Evolutionary conservation across 2,797 vertebrate genomes (phyloP).

Genomic region (Garrulus glandarius): DNA sequence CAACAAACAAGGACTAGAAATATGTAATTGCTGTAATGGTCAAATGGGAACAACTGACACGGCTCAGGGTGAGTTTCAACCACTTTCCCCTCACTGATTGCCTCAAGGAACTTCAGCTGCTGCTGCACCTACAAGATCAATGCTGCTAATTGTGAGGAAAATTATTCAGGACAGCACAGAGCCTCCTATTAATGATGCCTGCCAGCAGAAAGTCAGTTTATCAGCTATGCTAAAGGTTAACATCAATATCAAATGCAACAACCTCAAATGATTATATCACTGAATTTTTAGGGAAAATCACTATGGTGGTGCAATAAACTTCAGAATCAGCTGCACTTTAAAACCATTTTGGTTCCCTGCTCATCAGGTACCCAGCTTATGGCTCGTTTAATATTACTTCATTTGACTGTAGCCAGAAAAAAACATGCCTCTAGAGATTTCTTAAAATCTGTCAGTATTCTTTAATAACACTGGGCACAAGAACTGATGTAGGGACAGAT

Average conservation of each 20-base stretch:
- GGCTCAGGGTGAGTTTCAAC: not conserved
- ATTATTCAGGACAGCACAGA: slow-evolving; percentile 43
- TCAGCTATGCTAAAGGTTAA: slow-evolving; percentile 35
- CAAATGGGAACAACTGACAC: not conserved
- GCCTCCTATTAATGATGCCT: slow-evolving; percentile 19
- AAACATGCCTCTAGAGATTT: rapidly evolving
- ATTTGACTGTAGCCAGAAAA: not conserved
- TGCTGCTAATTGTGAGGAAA: slow-evolving; percentile 55
- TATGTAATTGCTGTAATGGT: not conserved
- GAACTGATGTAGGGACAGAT: not conserved
- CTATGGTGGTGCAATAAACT: not conserved
- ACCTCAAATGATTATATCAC: not conserved
- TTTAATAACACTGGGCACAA: not conserved
- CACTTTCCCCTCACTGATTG: not conserved
- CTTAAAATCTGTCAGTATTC: not conserved
- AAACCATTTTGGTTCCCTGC: not conserved
- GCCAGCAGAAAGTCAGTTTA: slow-evolving; percentile 12
- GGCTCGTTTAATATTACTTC: not conserved
- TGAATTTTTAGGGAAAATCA: not conserved
- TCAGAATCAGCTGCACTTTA: not conserved
- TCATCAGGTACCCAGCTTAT: not conserved
- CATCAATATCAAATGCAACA: slow-evolving; percentile 17
- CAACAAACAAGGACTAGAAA: not conserved
- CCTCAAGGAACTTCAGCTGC: slow-evolving; percentile 36
- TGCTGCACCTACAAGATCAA: slow-evolving; percentile 34